Conservation (phyloP, 2,888 invertebrate species). For the Notodonta ziczac region DNA sequence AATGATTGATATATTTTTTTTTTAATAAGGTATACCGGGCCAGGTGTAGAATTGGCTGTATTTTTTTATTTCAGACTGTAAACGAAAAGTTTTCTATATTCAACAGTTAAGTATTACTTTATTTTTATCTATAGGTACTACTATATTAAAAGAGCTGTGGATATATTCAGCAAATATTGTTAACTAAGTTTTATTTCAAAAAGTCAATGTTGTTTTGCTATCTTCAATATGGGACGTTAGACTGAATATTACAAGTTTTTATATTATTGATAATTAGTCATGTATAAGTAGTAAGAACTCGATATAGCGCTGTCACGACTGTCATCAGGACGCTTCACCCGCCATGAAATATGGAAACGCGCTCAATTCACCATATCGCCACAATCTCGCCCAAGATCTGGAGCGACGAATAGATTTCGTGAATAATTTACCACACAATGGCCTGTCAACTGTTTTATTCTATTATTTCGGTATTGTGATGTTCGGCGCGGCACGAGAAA, state of each 20-base stretch:
- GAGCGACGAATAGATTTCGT: conserved; percentile 77
- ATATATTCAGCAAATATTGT: too few relatives aligned
- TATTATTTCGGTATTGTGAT: conserved; percentile 54
- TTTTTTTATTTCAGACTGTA: too few relatives aligned
- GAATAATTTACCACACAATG: conserved; percentile 81
- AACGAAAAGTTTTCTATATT: too few relatives aligned
- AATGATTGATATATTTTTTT: not conserved
- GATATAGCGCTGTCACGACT: conserved; percentile 69
- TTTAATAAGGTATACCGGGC: too few relatives aligned
- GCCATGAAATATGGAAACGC: conserved; percentile 72
- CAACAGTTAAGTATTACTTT: too few relatives aligned
- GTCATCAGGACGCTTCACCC: conserved; percentile 68
- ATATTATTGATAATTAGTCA: conserved; percentile 49
- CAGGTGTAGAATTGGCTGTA: too few relatives aligned
- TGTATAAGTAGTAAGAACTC: conserved; percentile 47
- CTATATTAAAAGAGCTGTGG: too few relatives aligned
- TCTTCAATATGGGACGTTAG: not conserved
- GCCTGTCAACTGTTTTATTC: conserved; percentile 72
- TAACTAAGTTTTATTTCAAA: too few relatives aligned
- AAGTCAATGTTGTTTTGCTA: too few relatives aligned
- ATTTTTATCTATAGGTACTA: too few relatives aligned
- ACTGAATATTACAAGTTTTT: not conserved
- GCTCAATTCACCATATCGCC: conserved; percentile 74
- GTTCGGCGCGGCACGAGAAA: conserved; percentile 55
- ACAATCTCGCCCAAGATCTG: conserved; percentile 72